phyloP scores from a whole-genome alignment of 2,888 invertebrate species.

The Netelia inedita region DNA sequence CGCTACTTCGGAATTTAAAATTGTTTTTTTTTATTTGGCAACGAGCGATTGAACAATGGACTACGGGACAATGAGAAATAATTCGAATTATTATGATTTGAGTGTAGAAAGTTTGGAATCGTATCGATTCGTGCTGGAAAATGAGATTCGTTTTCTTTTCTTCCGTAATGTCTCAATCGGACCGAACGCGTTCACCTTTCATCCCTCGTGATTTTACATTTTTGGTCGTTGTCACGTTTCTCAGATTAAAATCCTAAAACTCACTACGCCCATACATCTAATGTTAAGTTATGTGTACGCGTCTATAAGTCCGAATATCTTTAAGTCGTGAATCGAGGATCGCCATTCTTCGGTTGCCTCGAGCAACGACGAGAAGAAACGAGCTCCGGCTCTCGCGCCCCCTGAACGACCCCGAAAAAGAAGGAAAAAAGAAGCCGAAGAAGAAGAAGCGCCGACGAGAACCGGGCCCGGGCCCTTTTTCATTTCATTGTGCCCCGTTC shows the following conservation, averaged over 20 bases:
- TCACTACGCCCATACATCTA: neutral
- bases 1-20: too few species aligned
- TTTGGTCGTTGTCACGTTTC: conserved; percentile 57
- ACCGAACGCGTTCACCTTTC: conserved; percentile 48
- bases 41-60: too few species aligned
- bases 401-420: conserved; percentile 44
- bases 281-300: neutral
- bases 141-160: neutral
- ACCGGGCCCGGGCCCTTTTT: conserved; percentile 54
- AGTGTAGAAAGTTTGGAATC: neutral
- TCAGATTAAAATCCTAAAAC: conserved; percentile 44
- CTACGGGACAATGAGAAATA: too few species aligned
- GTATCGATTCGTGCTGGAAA: conserved; percentile 19
- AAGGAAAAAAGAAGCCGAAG: conserved; percentile 13
- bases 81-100: too few species aligned
- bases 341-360: neutral
- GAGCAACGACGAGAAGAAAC: conserved; percentile 41
- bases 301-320: conserved; percentile 27
- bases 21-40: too few species aligned
- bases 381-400: conserved; percentile 56
- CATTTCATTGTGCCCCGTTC: conserved; percentile 52
- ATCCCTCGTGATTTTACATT: conserved; percentile 15
- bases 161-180: conserved; percentile 45
- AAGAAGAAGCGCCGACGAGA: conserved; percentile 48
- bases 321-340: conserved; percentile 49